These are phyloP conservation scores for Caracal caracal DNA, from an alignment of 2,113 vertebrate genomes.

Conservation along the genomic window DNA sequence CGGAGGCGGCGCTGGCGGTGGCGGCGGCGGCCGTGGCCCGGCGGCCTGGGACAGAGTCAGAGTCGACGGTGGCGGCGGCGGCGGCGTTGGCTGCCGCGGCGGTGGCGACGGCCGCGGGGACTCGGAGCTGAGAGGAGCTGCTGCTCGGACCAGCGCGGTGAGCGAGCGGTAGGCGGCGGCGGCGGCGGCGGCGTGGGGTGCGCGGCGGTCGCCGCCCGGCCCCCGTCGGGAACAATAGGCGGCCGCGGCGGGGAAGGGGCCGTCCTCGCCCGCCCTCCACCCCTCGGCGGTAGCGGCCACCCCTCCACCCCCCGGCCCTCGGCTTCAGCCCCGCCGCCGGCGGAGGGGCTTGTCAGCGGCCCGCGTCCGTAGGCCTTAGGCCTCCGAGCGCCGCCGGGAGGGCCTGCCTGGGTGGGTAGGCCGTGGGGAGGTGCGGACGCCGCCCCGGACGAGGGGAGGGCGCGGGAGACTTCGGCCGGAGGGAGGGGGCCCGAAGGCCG, in stretches of 20 bases:
- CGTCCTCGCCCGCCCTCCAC: neutral
- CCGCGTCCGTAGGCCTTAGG: conserved; percentile 75
- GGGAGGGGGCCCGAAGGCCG: neutral
- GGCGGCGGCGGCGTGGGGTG: conserved; percentile 21
- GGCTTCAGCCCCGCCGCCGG: neutral
- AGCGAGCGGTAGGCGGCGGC: conserved; percentile 68
- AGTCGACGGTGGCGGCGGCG: conserved; percentile 66
- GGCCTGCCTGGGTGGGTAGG: neutral
- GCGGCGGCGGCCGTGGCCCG: conserved; percentile 73
- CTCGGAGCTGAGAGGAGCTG: conserved; percentile 86
- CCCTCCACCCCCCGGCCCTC: neutral
- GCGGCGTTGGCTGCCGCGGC: conserved; percentile 62
- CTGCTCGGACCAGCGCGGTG: conserved; percentile 84
- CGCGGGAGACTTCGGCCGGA: neutral
- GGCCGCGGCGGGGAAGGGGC: neutral
- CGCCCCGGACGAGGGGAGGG: conserved; percentile 4
- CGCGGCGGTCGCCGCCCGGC: neutral
- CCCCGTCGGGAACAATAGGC: conserved; percentile 67
- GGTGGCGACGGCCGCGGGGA: conserved; percentile 69
- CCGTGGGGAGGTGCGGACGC: conserved; percentile 1
- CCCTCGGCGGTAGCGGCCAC: neutral
- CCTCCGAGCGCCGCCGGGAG: conserved; percentile 41
- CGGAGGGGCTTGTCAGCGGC: neutral
- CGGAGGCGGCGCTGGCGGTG: conserved; percentile 73
- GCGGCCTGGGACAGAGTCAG: conserved; percentile 74